phyloP scores from a whole-genome alignment of 2,888 invertebrate species.

The Pachliopta kotzebuea region DNA sequence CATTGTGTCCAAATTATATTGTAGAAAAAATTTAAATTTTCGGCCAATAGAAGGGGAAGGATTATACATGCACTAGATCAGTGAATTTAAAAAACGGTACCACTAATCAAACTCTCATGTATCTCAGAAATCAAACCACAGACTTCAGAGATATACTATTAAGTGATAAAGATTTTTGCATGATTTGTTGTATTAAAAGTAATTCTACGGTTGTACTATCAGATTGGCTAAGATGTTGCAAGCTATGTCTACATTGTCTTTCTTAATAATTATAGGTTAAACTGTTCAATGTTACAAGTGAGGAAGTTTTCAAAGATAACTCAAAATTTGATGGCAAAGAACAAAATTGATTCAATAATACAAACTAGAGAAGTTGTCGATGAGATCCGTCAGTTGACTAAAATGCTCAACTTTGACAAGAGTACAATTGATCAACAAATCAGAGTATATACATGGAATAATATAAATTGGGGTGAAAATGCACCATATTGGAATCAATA shows the following conservation, averaged over 20 bases:
- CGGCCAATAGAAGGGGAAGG: too few species aligned
- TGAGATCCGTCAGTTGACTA: constrained; percentile 59
- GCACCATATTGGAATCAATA: constrained; percentile 76
- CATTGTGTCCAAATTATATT: too few species aligned
- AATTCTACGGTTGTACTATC: too few species aligned
- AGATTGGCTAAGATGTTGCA: too few species aligned
- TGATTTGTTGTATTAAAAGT: too few species aligned
- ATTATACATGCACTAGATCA: too few species aligned
- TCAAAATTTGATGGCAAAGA: constrained; percentile 60
- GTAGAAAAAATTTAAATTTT: too few species aligned
- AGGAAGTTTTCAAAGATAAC: constrained; percentile 67
- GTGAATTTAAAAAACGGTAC: too few species aligned
- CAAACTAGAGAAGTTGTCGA: constrained; percentile 62
- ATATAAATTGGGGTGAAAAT: constrained; percentile 72
- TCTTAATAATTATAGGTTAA: constrained; percentile 52
- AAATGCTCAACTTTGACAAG: constrained; percentile 59
- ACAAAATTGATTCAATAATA: constrained; percentile 51
- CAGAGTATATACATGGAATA: constrained; percentile 48
- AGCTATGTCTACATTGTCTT: background rate
- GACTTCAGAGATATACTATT: too few species aligned
- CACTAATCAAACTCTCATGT: too few species aligned
- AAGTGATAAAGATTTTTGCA: too few species aligned
- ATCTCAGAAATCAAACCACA: too few species aligned
- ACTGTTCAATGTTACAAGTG: constrained; percentile 64
- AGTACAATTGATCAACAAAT: constrained; percentile 35